Evolutionary conservation across 2,113 vertebrate species (phyloP), one percentile per base, ranked within the genome.

Genomic region (Leptocoma aspasia): DNA sequence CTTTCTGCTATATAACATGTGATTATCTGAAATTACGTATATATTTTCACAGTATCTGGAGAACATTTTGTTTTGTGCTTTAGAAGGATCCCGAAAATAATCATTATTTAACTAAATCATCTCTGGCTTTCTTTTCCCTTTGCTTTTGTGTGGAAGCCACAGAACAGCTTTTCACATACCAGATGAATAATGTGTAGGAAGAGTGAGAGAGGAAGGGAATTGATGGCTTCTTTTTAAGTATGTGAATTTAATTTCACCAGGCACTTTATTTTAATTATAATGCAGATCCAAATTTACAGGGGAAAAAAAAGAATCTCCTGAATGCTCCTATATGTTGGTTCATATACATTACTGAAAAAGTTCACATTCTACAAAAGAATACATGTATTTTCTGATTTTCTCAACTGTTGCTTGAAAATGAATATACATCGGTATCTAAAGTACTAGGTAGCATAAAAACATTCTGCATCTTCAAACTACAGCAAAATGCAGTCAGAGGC

Each of bases 111-210:
- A 90, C 82, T 68, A 93, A 95, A 95, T 78, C 63, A 75, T 95
- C 79, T 73, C 90, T 73, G 80, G 79, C 64, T 96, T 96, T 90
- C 90, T 77, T 92, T 90, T 81, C 3, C 2, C 76, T 82, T 88
- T 66, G 71, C 82, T 94, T 95, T 95, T 96, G 60, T 95, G 68
- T 81, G 87, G 79, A 96, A 86, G 76, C 79, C 82, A 94, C 75
- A 71, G 76, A 94, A 84, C 63, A 94, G 90, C 72, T 96, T 95
- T 95, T 96, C 56, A 86, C 76, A 90, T 93, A 64, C 11, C 68
- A 83, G 52, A 96, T 95, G 93, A 95, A 96, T 95, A 97, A 85
- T 66, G 92, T 95, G 93, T 95, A 94, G 95, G 94, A 96, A 95
- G 92, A 89, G 82, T 71, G 85, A 92, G 85, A 94, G 64, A 88